Base-by-base conservation (phyloP, 2,113 vertebrate species). In the Laterallus jamaicensis region DNA sequence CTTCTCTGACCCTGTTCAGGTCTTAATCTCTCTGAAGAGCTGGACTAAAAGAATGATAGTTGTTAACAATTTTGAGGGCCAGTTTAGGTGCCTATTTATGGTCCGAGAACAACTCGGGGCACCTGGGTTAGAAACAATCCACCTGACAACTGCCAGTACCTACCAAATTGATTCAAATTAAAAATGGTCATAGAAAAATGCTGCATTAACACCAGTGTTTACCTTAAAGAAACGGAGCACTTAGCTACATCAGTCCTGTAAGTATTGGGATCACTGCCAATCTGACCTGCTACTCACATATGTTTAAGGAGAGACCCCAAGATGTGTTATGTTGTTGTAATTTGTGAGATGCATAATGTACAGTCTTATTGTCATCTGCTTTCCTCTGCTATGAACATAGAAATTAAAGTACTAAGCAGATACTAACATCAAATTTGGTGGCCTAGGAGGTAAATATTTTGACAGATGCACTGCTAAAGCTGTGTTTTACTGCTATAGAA, bases 361-460 rank as follows among this genome's bases (percentile, higher is more conserved):
- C 21, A 29, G 16, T 79, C 29, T 68, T 63, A 64, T 10, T 79
- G 20, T 70, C 37, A 70, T 78, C 47, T 75, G 8, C 49, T 76
- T 79, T 91, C 31, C 31, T 91, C 28, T 88, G 25, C 7, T 58
- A 66, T 37, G 66, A 93, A 86, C n/a, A 21, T 12, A 68, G 39
- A 86, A 74, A 90, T 69, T 78, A 90, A 93, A 92, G 86, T 40
- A 73, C 37, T 73, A 58, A 71, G 19, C 66, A 94, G 79, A 83
- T 59, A 76, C 21, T 78, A 21, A 56, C 35, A 86, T 60, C 52
- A 78, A 78, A 74, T 86, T 81, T 81, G 80, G 80, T 79, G 66
- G 40, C n/a, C 62, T 76, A 71, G n/a, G 37, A 91, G 29, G 24
- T 79, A 96, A 93, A 86, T 88, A 88, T 89, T 95, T 92, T 95